Conservation (phyloP, 2,888 invertebrate species). For the Onthophagus sagittarius region DNA sequence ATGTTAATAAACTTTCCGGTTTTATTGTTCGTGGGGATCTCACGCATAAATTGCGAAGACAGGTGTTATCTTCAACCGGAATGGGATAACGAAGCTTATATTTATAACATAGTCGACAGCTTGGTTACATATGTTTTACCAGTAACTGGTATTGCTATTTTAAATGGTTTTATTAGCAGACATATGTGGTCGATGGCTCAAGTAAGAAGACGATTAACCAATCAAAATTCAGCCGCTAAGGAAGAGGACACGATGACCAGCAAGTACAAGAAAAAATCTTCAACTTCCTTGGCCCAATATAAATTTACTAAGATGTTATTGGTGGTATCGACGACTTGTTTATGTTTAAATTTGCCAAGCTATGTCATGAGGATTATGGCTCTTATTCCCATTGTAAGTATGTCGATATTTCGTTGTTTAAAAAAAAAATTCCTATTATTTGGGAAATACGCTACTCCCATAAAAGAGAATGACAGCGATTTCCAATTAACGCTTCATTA, state of each 20-base stretch:
- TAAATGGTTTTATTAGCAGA: slow-evolving; percentile 68
- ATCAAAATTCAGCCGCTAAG: slow-evolving; percentile 19
- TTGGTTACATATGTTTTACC: slow-evolving; percentile 70
- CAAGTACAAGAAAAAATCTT: slow-evolving; percentile 32
- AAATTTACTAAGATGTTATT: slow-evolving; percentile 80
- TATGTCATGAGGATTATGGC: slow-evolving; percentile 66
- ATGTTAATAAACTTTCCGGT: slow-evolving; percentile 60
- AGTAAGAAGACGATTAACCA: slow-evolving; percentile 33
- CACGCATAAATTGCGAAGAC: slow-evolving; percentile 30
- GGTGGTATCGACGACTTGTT: slow-evolving; percentile 74
- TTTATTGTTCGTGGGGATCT: slow-evolving; percentile 45
- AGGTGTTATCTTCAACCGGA: slow-evolving; percentile 52
- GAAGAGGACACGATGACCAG: slow-evolving; percentile 35
- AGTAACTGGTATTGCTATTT: slow-evolving; percentile 62
- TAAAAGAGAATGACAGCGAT: background rate
- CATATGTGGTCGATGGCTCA: slow-evolving; percentile 59
- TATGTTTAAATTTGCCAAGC: slow-evolving; percentile 73
- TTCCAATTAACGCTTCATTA: background rate
- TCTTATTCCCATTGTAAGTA: slow-evolving; percentile 27
- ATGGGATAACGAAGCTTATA: slow-evolving; percentile 56
- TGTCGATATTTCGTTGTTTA: background rate
- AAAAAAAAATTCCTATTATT: background rate
- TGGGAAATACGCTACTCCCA: background rate
- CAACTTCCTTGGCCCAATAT: slow-evolving; percentile 42
- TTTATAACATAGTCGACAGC: slow-evolving; percentile 69